Conservation (phyloP, 2,888 invertebrate genomes). For the Cinara cedri region DNA sequence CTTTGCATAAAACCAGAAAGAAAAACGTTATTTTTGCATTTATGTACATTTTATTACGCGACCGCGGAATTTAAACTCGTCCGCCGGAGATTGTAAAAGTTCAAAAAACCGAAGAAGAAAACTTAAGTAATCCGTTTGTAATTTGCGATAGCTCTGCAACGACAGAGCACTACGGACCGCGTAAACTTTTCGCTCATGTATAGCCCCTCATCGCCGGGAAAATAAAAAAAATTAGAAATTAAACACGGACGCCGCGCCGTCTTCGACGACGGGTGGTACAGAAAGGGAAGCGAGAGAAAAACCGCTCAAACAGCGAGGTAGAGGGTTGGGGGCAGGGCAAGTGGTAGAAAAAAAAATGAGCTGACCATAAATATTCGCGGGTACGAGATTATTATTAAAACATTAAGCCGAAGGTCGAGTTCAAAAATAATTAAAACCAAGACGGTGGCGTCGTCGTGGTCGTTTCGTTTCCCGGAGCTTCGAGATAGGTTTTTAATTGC, state of each 20-base stretch:
- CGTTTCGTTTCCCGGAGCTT: not conserved
- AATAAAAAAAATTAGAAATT: constrained; percentile 38
- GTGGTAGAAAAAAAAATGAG: not conserved
- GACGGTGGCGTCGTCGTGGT: not conserved
- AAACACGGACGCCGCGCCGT: constrained; percentile 18
- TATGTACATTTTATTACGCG: no score
- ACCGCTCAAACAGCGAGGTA: no score
- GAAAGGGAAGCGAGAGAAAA: not conserved
- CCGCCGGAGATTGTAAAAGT: not conserved
- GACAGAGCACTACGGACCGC: not conserved
- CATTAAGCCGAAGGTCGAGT: constrained; percentile 25
- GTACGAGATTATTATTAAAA: constrained; percentile 49
- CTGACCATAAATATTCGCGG: constrained; percentile 15
- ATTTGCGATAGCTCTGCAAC: not conserved
- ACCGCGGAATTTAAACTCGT: no score
- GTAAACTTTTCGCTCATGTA: constrained; percentile 22
- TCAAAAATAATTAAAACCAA: constrained; percentile 39
- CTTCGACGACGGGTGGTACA: no score
- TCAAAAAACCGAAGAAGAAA: not conserved
- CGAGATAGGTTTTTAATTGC: constrained; percentile 38
- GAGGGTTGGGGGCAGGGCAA: not conserved
- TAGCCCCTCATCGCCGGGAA: not conserved
- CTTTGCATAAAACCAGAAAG: no score
- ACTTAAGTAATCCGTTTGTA: constrained; percentile 29
- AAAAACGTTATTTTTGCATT: no score